Conservation (phyloP, 2,113 vertebrate genomes). For the Centropristis striata region DNA sequence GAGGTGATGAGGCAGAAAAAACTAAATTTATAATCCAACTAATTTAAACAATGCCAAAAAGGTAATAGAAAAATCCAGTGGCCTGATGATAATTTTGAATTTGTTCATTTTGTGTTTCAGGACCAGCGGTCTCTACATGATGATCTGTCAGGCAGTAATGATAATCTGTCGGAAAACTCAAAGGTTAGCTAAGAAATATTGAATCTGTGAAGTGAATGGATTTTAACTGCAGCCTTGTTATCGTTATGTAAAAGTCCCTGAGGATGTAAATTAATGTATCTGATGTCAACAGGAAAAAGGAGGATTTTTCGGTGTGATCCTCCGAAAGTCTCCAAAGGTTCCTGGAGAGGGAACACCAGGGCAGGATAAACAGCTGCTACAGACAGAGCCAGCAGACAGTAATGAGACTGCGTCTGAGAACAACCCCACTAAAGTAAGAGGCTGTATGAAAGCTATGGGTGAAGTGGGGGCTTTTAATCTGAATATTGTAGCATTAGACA, state of each 20-base stretch:
- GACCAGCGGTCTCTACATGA: constrained; percentile 18
- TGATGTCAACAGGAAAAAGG: constrained; percentile 57
- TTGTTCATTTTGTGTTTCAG: constrained; percentile 10
- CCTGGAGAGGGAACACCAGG: constrained; percentile 15
- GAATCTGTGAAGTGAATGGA: background rate
- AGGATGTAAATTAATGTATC: background rate
- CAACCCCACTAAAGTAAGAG: constrained; percentile 27
- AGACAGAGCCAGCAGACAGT: constrained; percentile 10
- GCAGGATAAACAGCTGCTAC: constrained; percentile 46
- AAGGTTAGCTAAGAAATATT: constrained; percentile 44
- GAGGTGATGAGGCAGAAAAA: constrained; percentile 25
- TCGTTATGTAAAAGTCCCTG: background rate
- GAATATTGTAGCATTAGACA: background rate
- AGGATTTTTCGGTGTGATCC: constrained; percentile 62
- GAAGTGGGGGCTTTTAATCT: background rate
- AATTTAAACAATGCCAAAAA: background rate
- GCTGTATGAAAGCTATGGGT: background rate
- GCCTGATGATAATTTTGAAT: background rate
- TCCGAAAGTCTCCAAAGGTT: constrained; percentile 57
- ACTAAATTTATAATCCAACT: background rate
- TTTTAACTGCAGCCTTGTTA: background rate
- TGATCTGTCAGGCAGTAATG: constrained; percentile 36
- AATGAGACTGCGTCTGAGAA: constrained; percentile 46
- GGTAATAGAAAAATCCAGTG: rapidly evolving
- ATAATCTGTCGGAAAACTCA: constrained; percentile 42